Evolutionary conservation across 2,113 vertebrate genomes (phyloP).

Genomic region (Amia ocellicauda): DNA sequence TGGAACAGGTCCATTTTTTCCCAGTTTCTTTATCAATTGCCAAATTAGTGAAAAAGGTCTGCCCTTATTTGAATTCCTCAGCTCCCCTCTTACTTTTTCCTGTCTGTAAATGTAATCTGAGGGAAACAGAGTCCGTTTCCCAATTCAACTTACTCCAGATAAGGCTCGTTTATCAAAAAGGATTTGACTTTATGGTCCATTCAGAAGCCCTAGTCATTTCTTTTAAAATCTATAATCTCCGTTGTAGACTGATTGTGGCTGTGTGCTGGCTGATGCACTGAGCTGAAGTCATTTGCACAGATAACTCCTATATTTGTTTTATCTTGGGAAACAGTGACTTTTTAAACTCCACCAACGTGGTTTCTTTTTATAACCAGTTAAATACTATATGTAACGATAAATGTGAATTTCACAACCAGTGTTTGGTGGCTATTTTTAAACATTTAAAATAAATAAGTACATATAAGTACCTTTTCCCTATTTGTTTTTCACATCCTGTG

Average conservation of each 20-base stretch:
- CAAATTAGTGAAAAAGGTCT: slow-evolving; percentile 38
- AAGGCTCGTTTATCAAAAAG: slow-evolving; percentile 68
- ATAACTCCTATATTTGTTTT: too few species aligned
- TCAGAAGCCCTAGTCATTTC: slow-evolving; percentile 17
- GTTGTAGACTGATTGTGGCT: neutral
- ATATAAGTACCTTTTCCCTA: too few species aligned
- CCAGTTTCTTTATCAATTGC: slow-evolving; percentile 35
- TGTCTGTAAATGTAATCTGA: slow-evolving; percentile 61
- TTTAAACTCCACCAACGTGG: too few species aligned
- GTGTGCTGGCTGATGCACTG: neutral
- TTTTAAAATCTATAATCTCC: slow-evolving; percentile 1
- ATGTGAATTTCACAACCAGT: too few species aligned
- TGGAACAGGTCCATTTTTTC: slow-evolving; percentile 45
- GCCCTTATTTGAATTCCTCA: slow-evolving; percentile 54
- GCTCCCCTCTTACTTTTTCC: slow-evolving; percentile 58
- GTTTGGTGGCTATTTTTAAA: too few species aligned
- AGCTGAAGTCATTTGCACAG: too few species aligned
- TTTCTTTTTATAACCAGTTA: too few species aligned
- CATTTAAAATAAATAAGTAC: too few species aligned
- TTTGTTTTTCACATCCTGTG: too few species aligned
- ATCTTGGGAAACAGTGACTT: too few species aligned
- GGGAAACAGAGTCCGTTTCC: slow-evolving; percentile 63
- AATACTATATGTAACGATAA: too few species aligned
- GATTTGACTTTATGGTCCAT: slow-evolving; percentile 43
- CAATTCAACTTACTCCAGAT: slow-evolving; percentile 57